Conservation (phyloP, 2,113 vertebrate genomes). For the Jaculus jaculus region DNA sequence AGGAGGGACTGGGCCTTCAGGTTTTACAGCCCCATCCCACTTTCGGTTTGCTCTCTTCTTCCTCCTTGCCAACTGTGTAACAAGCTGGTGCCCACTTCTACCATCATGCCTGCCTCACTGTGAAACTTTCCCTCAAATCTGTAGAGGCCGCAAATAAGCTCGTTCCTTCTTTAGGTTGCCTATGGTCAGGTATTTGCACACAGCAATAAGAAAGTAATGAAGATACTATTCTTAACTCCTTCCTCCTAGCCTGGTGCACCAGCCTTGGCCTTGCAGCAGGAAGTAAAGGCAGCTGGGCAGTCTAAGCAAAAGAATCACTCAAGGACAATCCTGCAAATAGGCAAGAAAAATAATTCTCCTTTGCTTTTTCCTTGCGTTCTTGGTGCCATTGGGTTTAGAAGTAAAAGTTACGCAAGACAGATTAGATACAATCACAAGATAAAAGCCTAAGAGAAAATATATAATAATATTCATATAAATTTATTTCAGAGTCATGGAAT, state of each 20-base stretch:
- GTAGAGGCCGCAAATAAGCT: too few species aligned
- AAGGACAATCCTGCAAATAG: background rate
- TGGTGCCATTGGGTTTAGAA: slow-evolving; percentile 21
- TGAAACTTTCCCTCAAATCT: too few species aligned
- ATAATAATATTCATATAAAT: background rate
- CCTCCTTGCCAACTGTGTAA: too few species aligned
- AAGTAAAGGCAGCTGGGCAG: background rate
- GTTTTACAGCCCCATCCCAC: too few species aligned
- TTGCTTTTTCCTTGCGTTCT: background rate
- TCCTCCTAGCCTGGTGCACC: background rate
- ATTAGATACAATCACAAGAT: background rate
- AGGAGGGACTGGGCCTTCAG: too few species aligned
- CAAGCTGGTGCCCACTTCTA: too few species aligned
- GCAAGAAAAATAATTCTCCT: background rate
- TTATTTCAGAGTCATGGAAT: background rate
- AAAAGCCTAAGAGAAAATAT: background rate
- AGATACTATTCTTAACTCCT: background rate
- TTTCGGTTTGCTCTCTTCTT: too few species aligned
- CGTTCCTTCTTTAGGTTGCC: too few species aligned
- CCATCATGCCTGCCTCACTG: too few species aligned
- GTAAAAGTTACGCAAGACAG: slow-evolving; percentile 16
- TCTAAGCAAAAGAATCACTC: background rate
- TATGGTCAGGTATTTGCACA: too few species aligned
- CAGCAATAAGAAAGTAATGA: too few species aligned
- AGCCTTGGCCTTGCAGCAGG: background rate